Percentiles rank a stretch among this genome's conserved stretches.
phyloP scores from a whole-genome alignment of 2,797 vertebrate species.

The Okamejei kenojei region DNA sequence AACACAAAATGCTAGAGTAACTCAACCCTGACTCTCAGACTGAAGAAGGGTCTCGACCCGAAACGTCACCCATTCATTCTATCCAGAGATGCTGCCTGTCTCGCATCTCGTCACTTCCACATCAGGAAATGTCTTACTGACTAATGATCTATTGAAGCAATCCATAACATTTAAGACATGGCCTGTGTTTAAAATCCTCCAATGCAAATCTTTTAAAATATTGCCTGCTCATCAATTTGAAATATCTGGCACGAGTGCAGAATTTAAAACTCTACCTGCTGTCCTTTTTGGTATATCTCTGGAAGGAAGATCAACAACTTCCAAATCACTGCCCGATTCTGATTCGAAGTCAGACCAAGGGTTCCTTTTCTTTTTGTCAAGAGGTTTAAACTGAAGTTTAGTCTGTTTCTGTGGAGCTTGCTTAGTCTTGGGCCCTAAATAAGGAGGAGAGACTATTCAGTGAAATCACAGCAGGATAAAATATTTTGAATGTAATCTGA shows the following conservation, averaged over 20 bases:
- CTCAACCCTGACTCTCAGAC: no score
- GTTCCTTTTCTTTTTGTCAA: constrained; percentile 64
- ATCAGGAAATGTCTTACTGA: background rate
- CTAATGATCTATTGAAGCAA: background rate
- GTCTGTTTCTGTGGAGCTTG: constrained; percentile 60
- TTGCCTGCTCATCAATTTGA: background rate
- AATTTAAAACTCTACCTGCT: background rate
- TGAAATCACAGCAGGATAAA: no score
- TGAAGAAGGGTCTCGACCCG: no score
- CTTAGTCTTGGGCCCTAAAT: constrained; percentile 55
- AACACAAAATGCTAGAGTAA: no score
- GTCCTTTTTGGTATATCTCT: background rate
- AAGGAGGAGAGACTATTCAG: background rate
- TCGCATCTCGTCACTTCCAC: background rate
- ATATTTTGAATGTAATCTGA: background rate
- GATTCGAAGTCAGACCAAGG: constrained; percentile 64
- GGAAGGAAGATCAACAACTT: constrained; percentile 45
- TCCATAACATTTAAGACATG: background rate
- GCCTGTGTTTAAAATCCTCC: background rate
- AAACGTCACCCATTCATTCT: no score
- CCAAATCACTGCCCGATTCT: constrained; percentile 48
- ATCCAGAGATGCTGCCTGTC: no score
- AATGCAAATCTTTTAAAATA: background rate
- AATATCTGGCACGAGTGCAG: background rate
- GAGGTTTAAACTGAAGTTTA: constrained; percentile 74